Evolutionary conservation across 1,140 invertebrate species (phyloP), one percentile per base, ranked within the genome.

Genomic region (Tribolium madens): DNA sequence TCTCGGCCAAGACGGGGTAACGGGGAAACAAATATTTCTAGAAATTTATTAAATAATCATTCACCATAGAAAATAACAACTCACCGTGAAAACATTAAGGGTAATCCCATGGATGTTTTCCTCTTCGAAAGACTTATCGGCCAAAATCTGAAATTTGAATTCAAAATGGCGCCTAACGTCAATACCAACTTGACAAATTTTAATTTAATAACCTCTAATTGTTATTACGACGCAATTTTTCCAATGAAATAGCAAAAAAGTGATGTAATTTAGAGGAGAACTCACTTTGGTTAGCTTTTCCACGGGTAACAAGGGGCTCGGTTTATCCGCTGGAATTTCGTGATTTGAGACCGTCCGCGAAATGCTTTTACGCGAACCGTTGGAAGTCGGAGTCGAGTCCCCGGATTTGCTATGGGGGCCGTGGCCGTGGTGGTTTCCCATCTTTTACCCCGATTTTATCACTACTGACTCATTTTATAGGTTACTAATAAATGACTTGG

Each of bases 11-110:
- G 76, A 94, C 90, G 1, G 90, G 88, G 86, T 94, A 93, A 84
- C 90, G 90, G n/a, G 93, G 92, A 86, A 95, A 94, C 76, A 95
- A 86, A 86, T 93, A 93, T 78, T 89, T 89, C 90, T 93, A 87
- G 76, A 87, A 81, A 71, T 70, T 36, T 6, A 42, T 18, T 47
- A 13, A 10, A 31, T 57, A 52, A 33, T 50, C 4, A 64, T n/a
- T n/a, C n/a, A n/a, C n/a, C n/a, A n/a, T n/a, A n/a, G n/a, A n/a
- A n/a, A n/a, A n/a, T n/a, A n/a, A n/a, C n/a, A n/a, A n/a, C 86
- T 89, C 84, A 92, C 91, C 76, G 88, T 88, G 83, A 92, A 91
- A 21, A 89, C 88, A 47, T 88, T 88, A 53, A 88, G 84, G 2
- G 91, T 90, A 80, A 93, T 90, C 18, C 92, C 92, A 79, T 90